Conservation (phyloP, 2,797 vertebrate species). For the Taenioides sp. region DNA sequence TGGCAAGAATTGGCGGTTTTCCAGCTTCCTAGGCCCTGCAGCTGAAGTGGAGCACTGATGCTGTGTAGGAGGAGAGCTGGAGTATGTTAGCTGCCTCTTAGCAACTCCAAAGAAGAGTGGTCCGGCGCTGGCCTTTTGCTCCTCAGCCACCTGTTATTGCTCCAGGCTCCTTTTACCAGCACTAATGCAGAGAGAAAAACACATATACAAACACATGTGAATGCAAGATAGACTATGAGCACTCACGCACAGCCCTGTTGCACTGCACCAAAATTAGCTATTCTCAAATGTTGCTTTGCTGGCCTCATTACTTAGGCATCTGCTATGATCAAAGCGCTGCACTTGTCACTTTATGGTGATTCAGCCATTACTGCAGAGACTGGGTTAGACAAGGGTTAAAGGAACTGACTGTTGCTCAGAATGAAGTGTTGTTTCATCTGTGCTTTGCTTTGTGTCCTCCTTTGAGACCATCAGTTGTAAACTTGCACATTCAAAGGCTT, state of each 20-base stretch:
- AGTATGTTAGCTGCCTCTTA: slow-evolving; percentile 61
- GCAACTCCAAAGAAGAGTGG: slow-evolving; percentile 56
- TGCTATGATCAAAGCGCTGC: slow-evolving; percentile 61
- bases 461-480: slow-evolving; percentile 38
- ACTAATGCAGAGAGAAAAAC: slow-evolving; percentile 17
- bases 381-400: slow-evolving; percentile 52
- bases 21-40: slow-evolving; percentile 43
- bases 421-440: slow-evolving; percentile 54
- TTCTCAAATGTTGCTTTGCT: slow-evolving; percentile 39
- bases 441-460: slow-evolving; percentile 37
- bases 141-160: slow-evolving; percentile 69
- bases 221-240: slow-evolving; percentile 23
- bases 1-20: slow-evolving; percentile 35
- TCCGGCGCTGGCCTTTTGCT: slow-evolving; percentile 32
- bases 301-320: slow-evolving; percentile 62
- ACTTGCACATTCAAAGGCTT: slow-evolving; percentile 47
- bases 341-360: slow-evolving; percentile 40
- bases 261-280: slow-evolving; percentile 55
- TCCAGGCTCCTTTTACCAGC: slow-evolving; percentile 43
- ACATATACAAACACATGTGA: slow-evolving; percentile 3
- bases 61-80: slow-evolving; percentile 53
- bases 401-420: slow-evolving; percentile 27
- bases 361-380: slow-evolving; percentile 32
- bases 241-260: slow-evolving; percentile 47
- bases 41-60: slow-evolving; percentile 39